phyloP scores from a whole-genome alignment of 2,113 vertebrate species.

The Apteryx owenii region DNA sequence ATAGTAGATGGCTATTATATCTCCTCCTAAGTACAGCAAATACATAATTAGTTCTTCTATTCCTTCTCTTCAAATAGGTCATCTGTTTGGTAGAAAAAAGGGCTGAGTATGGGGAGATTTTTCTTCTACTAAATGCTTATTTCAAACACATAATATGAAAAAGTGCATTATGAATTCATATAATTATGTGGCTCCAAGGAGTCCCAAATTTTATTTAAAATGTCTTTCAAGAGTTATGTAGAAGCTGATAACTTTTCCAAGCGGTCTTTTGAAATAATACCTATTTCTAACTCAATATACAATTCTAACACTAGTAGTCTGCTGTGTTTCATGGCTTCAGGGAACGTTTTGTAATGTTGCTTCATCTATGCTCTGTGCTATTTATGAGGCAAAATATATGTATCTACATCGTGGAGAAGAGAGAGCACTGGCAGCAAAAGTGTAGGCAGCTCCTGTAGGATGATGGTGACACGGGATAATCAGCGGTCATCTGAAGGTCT shows the following conservation, averaged over 20 bases:
- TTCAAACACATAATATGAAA: not conserved
- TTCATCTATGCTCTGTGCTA: not conserved
- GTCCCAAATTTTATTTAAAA: not conserved
- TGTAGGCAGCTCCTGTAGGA: not conserved
- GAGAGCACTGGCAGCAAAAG: not conserved
- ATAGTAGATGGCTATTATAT: slow-evolving; percentile 27
- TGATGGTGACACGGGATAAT: not conserved
- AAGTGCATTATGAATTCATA: not conserved
- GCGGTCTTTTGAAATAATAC: not conserved
- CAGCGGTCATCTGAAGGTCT: not conserved
- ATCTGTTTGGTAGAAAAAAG: slow-evolving; percentile 53
- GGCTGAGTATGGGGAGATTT: not conserved
- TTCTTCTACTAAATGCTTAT: not conserved
- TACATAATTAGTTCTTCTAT: slow-evolving; percentile 50
- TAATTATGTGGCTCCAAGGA: not conserved
- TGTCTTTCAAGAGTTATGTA: not conserved
- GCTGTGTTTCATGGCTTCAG: not conserved
- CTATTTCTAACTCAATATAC: not conserved
- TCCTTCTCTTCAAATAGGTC: slow-evolving; percentile 49
- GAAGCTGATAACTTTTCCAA: not conserved
- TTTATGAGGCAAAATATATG: slow-evolving; percentile 29
- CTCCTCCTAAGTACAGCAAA: slow-evolving; percentile 46
- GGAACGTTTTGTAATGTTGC: slow-evolving; percentile 15
- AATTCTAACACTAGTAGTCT: not conserved
- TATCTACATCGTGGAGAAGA: not conserved